These are phyloP conservation scores for Euphonia xanthogaster DNA, from an alignment of 2,797 vertebrate genomes.

Conservation along the genomic window DNA sequence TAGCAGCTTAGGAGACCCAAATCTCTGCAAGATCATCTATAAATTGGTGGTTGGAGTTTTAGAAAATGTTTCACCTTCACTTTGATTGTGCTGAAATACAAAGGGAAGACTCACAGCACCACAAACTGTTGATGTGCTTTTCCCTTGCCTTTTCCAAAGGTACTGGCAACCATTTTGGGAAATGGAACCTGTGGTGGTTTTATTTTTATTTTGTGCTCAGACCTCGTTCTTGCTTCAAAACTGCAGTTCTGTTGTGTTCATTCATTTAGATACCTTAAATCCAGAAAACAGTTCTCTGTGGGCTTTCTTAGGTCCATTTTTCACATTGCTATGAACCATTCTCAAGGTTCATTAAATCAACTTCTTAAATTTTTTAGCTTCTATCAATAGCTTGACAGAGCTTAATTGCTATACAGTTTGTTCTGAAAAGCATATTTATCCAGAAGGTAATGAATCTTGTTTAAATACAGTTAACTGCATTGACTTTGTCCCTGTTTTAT, in stretches of 20 bases:
- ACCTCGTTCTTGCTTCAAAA: not conserved
- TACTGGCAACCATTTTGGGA: not conserved
- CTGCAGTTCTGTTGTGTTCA: not conserved
- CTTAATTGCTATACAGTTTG: not conserved
- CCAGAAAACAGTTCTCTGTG: not conserved
- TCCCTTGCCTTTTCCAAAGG: not conserved
- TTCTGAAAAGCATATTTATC: constrained; percentile 5
- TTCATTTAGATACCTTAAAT: not conserved
- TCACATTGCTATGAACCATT: not conserved
- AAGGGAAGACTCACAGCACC: not conserved
- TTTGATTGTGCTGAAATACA: not conserved
- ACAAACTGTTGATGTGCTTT: not conserved
- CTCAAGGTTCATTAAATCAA: not conserved
- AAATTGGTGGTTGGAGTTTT: not conserved
- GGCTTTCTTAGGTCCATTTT: not conserved
- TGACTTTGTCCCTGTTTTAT: not conserved
- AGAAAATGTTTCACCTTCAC: not conserved
- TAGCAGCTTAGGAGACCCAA: not conserved
- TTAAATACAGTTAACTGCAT: not conserved
- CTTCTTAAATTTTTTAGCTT: not conserved
- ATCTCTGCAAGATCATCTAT: not conserved
- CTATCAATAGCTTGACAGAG: not conserved
- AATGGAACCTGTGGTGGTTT: not conserved
- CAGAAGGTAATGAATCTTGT: constrained; percentile 6
- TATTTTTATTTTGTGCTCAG: not conserved